Conservation (phyloP, 2,113 vertebrate genomes). For the Chionis minor region DNA sequence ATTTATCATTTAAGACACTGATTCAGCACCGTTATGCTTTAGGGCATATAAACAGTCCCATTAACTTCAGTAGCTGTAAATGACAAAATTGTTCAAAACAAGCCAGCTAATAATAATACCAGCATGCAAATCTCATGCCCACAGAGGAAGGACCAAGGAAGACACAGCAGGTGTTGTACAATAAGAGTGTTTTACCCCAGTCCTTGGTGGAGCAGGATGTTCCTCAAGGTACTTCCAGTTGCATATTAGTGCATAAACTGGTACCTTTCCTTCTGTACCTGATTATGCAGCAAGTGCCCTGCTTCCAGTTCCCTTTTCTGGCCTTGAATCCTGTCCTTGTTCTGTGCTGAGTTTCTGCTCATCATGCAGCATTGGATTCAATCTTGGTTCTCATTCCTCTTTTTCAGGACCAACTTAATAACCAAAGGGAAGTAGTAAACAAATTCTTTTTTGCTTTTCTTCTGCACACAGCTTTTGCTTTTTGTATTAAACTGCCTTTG, state of each 20-base stretch:
- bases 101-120: background rate
- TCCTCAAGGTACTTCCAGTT: background rate
- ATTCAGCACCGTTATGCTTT: background rate
- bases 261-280: background rate
- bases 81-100: background rate
- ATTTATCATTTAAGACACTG: conserved; percentile 6
- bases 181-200: background rate
- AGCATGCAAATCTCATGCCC: background rate
- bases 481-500: background rate
- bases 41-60: background rate
- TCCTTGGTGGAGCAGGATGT: background rate
- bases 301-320: background rate
- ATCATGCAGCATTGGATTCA: background rate
- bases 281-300: background rate
- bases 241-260: background rate
- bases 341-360: background rate
- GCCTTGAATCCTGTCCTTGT: background rate
- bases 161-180: background rate
- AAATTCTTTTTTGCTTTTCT: background rate
- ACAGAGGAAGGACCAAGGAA: background rate
- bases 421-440: background rate
- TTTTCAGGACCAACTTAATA: background rate
- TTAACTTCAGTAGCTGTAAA: background rate
- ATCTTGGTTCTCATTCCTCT: background rate
- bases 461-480: background rate